These are phyloP conservation scores for Mayetiola destructor DNA, from an alignment of 2,888 invertebrate genomes.

Conservation along the genomic window DNA sequence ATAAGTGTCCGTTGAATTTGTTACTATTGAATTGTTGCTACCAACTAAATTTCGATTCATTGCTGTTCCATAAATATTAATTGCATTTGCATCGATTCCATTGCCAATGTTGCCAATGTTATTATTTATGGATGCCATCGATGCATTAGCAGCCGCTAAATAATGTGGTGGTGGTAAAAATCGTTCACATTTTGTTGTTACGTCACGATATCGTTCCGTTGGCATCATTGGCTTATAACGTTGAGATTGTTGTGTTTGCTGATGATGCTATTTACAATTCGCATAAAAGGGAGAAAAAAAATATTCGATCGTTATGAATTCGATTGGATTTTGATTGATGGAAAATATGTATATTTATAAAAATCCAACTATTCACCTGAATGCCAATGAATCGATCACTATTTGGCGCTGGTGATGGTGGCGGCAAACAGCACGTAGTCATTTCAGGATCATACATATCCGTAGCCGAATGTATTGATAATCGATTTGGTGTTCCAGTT, in stretches of 20 bases:
- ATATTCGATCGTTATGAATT: neutral
- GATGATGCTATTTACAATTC: constrained; percentile 16
- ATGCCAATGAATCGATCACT: constrained; percentile 28
- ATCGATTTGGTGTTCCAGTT: constrained; percentile 18
- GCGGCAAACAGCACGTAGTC: constrained; percentile 29
- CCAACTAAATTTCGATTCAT: neutral
- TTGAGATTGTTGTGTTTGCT: constrained; percentile 14
- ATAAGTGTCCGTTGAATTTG: constrained; percentile 24
- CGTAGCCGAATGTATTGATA: constrained; percentile 20
- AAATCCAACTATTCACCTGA: too few species aligned
- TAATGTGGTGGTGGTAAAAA: constrained; percentile 25
- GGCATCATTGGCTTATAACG: constrained; percentile 21
- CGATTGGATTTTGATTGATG: too few species aligned
- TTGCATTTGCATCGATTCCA: neutral
- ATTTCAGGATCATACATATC: constrained; percentile 30
- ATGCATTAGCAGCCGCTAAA: constrained; percentile 25
- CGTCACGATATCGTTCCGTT: constrained; percentile 30
- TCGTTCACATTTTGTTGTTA: constrained; percentile 24
- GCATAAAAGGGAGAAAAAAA: constrained; percentile 12
- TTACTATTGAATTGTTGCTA: constrained; percentile 1
- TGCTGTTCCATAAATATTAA: neutral
- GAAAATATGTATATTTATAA: too few species aligned
- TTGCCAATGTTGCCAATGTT: neutral
- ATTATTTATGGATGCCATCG: constrained; percentile 25
- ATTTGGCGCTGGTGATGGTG: constrained; percentile 35